These are phyloP conservation scores for Aphelocoma californica DNA, from an alignment of 2,797 vertebrate species.

Conservation along the genomic window DNA sequence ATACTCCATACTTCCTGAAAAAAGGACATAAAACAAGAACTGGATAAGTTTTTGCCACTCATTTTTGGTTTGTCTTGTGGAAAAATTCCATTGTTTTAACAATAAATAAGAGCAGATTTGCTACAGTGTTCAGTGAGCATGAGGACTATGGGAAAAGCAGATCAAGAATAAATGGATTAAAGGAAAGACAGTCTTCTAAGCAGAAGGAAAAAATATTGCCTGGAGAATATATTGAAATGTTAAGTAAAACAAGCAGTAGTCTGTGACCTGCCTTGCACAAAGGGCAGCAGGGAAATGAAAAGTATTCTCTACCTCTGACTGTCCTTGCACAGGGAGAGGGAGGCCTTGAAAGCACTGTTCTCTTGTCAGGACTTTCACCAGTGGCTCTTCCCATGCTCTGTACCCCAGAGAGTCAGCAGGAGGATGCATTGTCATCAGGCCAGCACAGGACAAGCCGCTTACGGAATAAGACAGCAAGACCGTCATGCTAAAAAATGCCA, in stretches of 20 bases:
- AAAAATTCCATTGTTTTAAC: background rate
- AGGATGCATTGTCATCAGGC: rapidly evolving
- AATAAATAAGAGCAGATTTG: background rate
- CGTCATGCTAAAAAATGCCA: background rate
- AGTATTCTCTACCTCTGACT: background rate
- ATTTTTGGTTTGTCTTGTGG: background rate
- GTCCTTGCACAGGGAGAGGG: background rate
- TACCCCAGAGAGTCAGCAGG: rapidly evolving
- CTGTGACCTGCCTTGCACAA: background rate
- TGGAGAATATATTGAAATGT: background rate
- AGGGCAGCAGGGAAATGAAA: background rate
- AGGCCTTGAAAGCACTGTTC: background rate
- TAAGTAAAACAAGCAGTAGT: background rate
- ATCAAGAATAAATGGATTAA: slow-evolving; percentile 24
- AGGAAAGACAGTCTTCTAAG: background rate
- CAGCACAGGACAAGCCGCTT: background rate
- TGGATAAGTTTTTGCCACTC: background rate
- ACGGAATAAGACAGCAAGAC: background rate
- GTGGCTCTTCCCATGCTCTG: background rate
- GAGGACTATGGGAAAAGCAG: background rate
- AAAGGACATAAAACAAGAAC: background rate
- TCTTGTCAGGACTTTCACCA: background rate
- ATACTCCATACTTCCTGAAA: background rate
- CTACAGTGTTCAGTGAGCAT: background rate
- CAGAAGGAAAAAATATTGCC: background rate